phyloP scores from a whole-genome alignment of 92 coral and sea anemone species.

The Plumapathes pennacea region DNA sequence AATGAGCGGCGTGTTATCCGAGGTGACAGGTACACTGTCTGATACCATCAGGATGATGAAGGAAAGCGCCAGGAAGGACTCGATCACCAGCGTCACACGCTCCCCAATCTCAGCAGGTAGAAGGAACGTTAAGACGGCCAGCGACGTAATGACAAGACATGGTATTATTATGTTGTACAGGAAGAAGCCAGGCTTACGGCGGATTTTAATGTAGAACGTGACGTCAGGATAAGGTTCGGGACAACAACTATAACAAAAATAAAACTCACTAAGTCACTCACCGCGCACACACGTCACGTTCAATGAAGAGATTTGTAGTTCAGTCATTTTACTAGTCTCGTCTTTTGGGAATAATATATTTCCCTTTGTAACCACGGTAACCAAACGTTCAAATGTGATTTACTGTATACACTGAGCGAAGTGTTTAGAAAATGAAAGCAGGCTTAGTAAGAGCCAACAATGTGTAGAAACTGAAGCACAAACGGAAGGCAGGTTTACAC shows the following conservation, averaged over 20 bases:
- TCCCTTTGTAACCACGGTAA: no score
- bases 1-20: slow-evolving; percentile 82
- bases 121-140: slow-evolving; percentile 83
- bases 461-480: no score
- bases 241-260: slow-evolving; percentile 76
- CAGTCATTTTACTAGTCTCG: no score
- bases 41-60: slow-evolving; percentile 90
- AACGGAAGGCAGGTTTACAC: no score
- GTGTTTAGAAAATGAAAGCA: no score
- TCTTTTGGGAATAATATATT: no score
- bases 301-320: no score
- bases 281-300: no score
- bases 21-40: slow-evolving; percentile 83
- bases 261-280: slow-evolving; percentile 3
- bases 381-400: no score
- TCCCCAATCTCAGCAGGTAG: slow-evolving; percentile 96
- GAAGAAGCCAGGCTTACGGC: slow-evolving; percentile 91
- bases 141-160: slow-evolving; percentile 83
- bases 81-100: slow-evolving; percentile 89
- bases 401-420: no score
- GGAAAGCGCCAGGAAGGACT: slow-evolving; percentile 82
- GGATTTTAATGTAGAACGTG: slow-evolving; percentile 76
- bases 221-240: slow-evolving; percentile 93
- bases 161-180: slow-evolving; percentile 90
- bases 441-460: no score